A percentile compares a stretch with the other conserved stretches of the same genome.
Conservation (phyloP, 2,888 invertebrate genomes). For the Orthosia incerta region DNA sequence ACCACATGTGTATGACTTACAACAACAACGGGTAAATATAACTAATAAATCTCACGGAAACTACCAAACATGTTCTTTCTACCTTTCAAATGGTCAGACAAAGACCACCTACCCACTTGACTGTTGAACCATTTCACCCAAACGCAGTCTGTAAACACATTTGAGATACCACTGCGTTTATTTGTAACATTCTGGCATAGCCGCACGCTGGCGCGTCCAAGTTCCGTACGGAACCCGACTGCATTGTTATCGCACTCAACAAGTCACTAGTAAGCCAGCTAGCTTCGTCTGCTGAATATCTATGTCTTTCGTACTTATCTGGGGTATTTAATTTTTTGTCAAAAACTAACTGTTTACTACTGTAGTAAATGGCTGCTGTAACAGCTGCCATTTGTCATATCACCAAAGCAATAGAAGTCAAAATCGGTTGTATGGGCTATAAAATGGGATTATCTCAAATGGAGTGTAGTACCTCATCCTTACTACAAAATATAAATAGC, state of each 20-base stretch:
- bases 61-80: too few relatives aligned
- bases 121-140: background rate
- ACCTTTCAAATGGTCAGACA: background rate
- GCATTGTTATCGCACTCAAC: slow-evolving; percentile 56
- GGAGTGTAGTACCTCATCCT: too few relatives aligned
- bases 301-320: slow-evolving; percentile 4
- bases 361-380: too few relatives aligned
- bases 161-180: slow-evolving; percentile 30
- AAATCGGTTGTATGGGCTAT: too few relatives aligned
- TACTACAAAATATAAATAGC: too few relatives aligned
- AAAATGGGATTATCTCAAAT: too few relatives aligned
- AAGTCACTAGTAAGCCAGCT: slow-evolving; percentile 38
- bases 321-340: slow-evolving; percentile 14
- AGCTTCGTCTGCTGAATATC: slow-evolving; percentile 27
- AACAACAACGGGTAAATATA: too few relatives aligned
- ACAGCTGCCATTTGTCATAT: too few relatives aligned
- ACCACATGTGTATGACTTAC: too few relatives aligned
- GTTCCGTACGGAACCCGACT: slow-evolving; percentile 25
- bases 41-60: too few relatives aligned
- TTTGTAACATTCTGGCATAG: slow-evolving; percentile 23
- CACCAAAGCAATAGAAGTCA: too few relatives aligned
- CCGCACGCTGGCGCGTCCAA: slow-evolving; percentile 21
- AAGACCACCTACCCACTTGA: background rate
- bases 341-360: too few relatives aligned
- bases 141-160: slow-evolving; percentile 15